Percentiles rank a stretch among this genome's conserved stretches.
Conservation (phyloP, 2,113 vertebrate species). For the Corythornis madagascariensis region DNA sequence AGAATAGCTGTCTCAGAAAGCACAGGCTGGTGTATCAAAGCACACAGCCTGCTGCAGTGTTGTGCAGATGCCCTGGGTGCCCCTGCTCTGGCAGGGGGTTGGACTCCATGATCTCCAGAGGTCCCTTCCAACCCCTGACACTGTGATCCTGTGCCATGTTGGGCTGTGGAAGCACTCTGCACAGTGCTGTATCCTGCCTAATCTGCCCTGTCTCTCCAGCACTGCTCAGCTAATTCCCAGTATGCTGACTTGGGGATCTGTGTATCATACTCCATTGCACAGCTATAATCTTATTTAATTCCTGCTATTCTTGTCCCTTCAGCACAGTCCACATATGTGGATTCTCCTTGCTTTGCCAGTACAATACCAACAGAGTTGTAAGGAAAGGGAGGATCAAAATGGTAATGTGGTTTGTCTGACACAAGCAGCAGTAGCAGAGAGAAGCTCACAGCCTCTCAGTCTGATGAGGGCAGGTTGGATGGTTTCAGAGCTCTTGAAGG, state of each 20-base stretch:
- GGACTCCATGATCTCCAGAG: no score
- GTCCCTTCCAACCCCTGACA: no score
- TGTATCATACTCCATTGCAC: neutral
- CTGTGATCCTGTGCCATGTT: neutral
- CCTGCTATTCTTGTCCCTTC: neutral
- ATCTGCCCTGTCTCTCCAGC: neutral
- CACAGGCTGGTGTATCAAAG: neutral
- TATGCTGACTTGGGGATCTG: neutral
- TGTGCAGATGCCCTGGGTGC: neutral
- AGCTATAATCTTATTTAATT: neutral
- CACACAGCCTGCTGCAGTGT: neutral
- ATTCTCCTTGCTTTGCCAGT: neutral
- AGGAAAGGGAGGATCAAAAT: neutral
- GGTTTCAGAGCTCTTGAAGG: neutral
- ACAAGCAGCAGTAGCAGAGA: neutral
- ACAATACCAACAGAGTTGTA: neutral
- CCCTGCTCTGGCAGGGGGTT: no score
- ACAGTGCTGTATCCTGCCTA: neutral
- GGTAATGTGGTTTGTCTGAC: neutral
- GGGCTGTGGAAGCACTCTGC: fast-evolving
- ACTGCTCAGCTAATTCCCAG: neutral
- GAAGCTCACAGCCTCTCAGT: neutral
- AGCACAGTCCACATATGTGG: neutral
- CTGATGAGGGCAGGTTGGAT: neutral
- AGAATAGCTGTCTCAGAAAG: neutral